Evolutionary conservation across 2,797 vertebrate species (phyloP).

Genomic region (Danio aesculapii): DNA sequence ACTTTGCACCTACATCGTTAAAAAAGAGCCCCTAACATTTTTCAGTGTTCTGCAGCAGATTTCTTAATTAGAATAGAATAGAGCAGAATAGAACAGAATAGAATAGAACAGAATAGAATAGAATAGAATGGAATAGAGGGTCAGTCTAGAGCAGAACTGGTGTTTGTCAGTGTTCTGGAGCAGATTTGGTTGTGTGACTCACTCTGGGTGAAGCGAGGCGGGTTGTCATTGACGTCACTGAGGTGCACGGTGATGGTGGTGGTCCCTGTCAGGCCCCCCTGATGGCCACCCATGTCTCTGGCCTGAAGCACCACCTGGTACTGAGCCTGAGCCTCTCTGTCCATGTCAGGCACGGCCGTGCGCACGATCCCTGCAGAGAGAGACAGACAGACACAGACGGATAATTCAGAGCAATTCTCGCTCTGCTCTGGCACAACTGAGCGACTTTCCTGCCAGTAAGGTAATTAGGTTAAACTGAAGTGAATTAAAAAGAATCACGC

Average conservation of each 20-base stretch:
- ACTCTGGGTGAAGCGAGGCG: conserved; percentile 91
- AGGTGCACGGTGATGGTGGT: conserved; percentile 88
- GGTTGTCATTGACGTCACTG: conserved; percentile 92
- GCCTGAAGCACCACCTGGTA: conserved; percentile 90
- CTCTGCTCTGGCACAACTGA: conserved; percentile 14
- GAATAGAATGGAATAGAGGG: background rate
- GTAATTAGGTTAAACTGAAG: conserved; percentile 47
- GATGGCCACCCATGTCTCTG: conserved; percentile 92
- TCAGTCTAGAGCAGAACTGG: background rate
- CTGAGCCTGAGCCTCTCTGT: conserved; percentile 88
- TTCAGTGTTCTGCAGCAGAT: too few relatives aligned
- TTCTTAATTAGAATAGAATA: too few relatives aligned
- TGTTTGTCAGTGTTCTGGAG: background rate
- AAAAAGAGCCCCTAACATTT: too few relatives aligned
- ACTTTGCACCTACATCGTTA: too few relatives aligned
- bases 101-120: background rate
- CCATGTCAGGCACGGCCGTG: conserved; percentile 89
- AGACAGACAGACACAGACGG: conserved; percentile 25
- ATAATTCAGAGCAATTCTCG: conserved; percentile 35
- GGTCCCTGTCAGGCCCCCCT: conserved; percentile 89
- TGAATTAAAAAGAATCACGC: conserved; percentile 56
- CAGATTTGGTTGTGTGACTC: conserved; percentile 66
- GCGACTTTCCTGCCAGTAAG: conserved; percentile 1
- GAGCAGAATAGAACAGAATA: background rate
- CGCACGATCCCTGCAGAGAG: conserved; percentile 80